Conservation (phyloP, 2,888 invertebrate species). For the Scaptomyza cyrtandrae region DNA sequence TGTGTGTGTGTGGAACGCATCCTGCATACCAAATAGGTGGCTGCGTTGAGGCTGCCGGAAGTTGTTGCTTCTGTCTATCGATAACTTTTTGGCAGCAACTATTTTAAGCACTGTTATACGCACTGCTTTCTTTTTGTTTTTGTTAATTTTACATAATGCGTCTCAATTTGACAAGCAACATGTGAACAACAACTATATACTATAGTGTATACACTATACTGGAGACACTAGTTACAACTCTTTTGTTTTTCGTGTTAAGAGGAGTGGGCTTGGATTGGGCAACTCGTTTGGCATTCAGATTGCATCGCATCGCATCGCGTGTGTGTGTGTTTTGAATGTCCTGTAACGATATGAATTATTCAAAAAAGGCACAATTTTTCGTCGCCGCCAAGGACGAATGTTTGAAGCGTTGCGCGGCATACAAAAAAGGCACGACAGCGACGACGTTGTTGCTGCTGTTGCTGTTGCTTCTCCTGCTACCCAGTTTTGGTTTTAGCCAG, state of each 20-base stretch:
- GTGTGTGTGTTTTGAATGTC: conserved; percentile 84
- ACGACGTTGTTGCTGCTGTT: conserved; percentile 42
- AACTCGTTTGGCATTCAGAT: conserved; percentile 82
- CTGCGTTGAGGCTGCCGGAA: conserved; percentile 48
- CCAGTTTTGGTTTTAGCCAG: conserved; percentile 68
- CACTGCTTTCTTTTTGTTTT: conserved; percentile 40
- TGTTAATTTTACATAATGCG: conserved; percentile 61
- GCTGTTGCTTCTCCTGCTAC: conserved; percentile 47
- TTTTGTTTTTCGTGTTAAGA: neutral
- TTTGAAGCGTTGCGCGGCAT: conserved; percentile 80
- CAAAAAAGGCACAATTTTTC: conserved; percentile 81
- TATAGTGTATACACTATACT: conserved; percentile 12
- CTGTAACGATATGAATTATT: conserved; percentile 85
- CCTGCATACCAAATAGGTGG: conserved; percentile 74
- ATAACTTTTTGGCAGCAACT: conserved; percentile 66
- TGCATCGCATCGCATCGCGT: conserved; percentile 79
- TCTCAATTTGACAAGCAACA: conserved; percentile 79
- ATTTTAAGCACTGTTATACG: conserved; percentile 51
- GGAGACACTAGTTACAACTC: conserved; percentile 42
- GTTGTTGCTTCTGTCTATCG: conserved; percentile 54
- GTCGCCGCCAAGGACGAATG: conserved; percentile 83
- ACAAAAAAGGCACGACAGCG: conserved; percentile 76
- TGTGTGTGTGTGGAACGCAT: conserved; percentile 57
- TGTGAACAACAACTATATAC: conserved; percentile 51
- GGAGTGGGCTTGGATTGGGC: conserved; percentile 5